Conservation (phyloP, 2,888 invertebrate species). For the Megamerina dolium region DNA sequence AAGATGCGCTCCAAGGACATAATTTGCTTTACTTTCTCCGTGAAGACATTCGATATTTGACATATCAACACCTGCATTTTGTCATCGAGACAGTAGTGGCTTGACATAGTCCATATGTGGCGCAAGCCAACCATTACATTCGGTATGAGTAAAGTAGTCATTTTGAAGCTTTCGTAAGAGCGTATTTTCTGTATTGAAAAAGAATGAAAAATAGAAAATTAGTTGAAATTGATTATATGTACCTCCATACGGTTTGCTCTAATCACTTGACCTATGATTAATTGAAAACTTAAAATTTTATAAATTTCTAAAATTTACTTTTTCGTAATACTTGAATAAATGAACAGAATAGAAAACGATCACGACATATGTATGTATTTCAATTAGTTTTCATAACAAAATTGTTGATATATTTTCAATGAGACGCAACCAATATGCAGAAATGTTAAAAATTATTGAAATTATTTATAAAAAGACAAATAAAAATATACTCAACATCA, state of each 20-base stretch:
- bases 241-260: too few species aligned
- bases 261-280: background rate
- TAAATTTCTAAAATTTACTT: background rate
- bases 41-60: conserved; percentile 76
- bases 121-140: conserved; percentile 76
- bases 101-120: conserved; percentile 87
- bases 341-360: too few species aligned
- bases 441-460: too few species aligned
- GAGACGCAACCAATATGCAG: too few species aligned
- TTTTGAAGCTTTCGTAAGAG: conserved; percentile 63
- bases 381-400: too few species aligned
- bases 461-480: too few species aligned
- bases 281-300: background rate
- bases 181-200: conserved; percentile 67
- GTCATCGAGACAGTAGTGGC: conserved; percentile 77
- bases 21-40: conserved; percentile 66
- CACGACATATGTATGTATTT: too few species aligned
- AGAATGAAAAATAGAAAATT: conserved; percentile 15
- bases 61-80: conserved; percentile 79
- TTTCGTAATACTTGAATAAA: background rate
- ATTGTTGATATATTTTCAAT: too few species aligned
- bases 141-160: conserved; percentile 67
- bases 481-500: too few species aligned
- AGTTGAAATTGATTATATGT: too few species aligned
- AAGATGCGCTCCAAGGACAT: conserved; percentile 69